Conservation (phyloP, 2,888 invertebrate species). For the Trachelus tabidus region DNA sequence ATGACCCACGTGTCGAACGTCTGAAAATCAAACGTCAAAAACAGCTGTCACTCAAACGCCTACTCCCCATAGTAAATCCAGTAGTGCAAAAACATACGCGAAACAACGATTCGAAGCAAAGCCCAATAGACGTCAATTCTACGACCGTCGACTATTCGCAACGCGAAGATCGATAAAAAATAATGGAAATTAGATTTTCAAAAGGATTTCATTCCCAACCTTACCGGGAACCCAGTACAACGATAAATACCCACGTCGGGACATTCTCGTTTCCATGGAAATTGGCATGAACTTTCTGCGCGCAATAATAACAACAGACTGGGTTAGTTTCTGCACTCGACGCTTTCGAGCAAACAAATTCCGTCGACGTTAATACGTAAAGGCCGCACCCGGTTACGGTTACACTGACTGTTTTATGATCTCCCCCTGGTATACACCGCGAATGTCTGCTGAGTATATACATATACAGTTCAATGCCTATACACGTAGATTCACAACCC, state of each 20-base stretch:
- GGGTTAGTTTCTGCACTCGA: background rate
- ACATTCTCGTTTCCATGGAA: background rate
- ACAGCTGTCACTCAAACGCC: background rate
- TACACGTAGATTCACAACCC: background rate
- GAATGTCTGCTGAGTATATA: background rate
- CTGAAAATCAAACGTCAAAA: background rate
- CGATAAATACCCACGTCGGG: background rate
- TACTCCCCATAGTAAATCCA: background rate
- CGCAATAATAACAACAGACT: background rate
- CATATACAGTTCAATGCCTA: background rate
- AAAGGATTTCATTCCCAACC: background rate
- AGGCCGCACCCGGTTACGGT: background rate
- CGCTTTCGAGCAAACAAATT: background rate
- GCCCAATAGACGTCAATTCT: too few species aligned
- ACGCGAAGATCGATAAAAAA: background rate
- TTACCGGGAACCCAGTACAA: background rate
- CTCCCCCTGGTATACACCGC: background rate
- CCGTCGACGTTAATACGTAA: background rate
- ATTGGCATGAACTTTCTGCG: background rate
- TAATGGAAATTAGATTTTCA: background rate
- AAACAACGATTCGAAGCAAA: background rate
- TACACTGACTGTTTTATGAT: background rate
- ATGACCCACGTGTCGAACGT: background rate
- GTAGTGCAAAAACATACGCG: background rate
- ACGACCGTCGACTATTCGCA: too few species aligned